phyloP scores from a whole-genome alignment of 2,888 invertebrate genomes.

The Heliconius aoede region DNA sequence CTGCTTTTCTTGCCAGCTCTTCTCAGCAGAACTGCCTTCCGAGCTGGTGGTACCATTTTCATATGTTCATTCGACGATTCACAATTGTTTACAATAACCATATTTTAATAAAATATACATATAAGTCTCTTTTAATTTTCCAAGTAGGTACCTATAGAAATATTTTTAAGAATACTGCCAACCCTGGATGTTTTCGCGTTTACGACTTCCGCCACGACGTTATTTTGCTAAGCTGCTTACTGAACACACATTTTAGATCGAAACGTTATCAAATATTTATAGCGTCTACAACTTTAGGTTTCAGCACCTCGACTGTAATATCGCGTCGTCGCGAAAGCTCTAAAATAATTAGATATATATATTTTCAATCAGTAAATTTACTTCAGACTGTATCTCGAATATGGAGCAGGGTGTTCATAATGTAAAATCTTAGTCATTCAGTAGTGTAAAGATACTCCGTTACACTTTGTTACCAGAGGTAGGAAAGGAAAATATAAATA shows the following conservation, averaged over 20 bases:
- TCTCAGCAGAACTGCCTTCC: too few species aligned
- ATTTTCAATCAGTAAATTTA: background rate
- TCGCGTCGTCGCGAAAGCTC: background rate
- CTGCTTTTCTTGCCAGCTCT: too few species aligned
- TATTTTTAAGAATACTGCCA: conserved; percentile 4
- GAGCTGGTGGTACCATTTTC: too few species aligned
- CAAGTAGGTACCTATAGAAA: background rate
- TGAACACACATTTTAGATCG: conserved; percentile 37
- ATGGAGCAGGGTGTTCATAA: too few species aligned
- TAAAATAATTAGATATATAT: conserved; percentile 6
- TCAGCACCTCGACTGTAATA: conserved; percentile 9
- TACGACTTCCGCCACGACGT: conserved; percentile 32
- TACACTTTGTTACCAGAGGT: too few species aligned
- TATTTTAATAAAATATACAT: background rate
- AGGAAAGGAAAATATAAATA: too few species aligned
- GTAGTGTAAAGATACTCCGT: too few species aligned
- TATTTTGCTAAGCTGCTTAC: conserved; percentile 38
- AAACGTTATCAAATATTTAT: conserved; percentile 30
- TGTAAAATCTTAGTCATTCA: too few species aligned
- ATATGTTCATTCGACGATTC: too few species aligned
- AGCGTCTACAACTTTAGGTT: conserved; percentile 21
- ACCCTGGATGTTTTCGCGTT: conserved; percentile 25
- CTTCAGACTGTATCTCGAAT: too few species aligned
- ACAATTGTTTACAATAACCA: background rate
- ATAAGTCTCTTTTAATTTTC: too few species aligned